Conservation (phyloP, 2,888 invertebrate genomes). For the Sinotaia quadrata region DNA sequence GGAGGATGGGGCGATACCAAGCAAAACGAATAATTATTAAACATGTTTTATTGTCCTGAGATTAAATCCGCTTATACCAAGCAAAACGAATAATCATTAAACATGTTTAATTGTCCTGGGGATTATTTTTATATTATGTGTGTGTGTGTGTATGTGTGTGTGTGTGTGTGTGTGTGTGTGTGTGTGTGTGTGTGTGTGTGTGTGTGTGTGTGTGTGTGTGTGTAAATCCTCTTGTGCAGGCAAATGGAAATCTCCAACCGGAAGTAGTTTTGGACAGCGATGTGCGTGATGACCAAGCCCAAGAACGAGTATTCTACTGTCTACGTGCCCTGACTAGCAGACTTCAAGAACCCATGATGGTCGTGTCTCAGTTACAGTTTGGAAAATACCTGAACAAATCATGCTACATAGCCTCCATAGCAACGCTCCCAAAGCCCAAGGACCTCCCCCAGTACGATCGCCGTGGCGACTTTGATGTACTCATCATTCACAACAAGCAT, state of each 20-base stretch:
- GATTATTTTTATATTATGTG: too few relatives aligned
- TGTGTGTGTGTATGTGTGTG: too few relatives aligned
- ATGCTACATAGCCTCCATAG: neutral
- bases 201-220: too few relatives aligned
- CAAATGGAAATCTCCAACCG: neutral
- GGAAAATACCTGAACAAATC: neutral
- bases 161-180: too few relatives aligned
- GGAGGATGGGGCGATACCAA: too few relatives aligned
- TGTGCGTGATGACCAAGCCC: neutral
- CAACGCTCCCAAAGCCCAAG: neutral
- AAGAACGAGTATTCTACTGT: neutral
- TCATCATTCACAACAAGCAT: neutral
- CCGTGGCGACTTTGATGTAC: neutral
- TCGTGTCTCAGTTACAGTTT: neutral
- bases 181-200: too few relatives aligned
- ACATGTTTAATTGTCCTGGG: too few relatives aligned
- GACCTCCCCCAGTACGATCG: neutral
- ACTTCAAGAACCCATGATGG: neutral
- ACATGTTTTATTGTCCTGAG: too few relatives aligned
- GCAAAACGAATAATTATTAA: too few relatives aligned
- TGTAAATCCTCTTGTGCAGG: neutral
- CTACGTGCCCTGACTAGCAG: neutral
- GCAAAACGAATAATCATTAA: too few relatives aligned
- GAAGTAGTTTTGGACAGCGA: neutral
- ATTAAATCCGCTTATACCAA: too few relatives aligned